Base-by-base conservation (phyloP, 2,797 vertebrate species). In the Pseudochaenichthys georgianus region DNA sequence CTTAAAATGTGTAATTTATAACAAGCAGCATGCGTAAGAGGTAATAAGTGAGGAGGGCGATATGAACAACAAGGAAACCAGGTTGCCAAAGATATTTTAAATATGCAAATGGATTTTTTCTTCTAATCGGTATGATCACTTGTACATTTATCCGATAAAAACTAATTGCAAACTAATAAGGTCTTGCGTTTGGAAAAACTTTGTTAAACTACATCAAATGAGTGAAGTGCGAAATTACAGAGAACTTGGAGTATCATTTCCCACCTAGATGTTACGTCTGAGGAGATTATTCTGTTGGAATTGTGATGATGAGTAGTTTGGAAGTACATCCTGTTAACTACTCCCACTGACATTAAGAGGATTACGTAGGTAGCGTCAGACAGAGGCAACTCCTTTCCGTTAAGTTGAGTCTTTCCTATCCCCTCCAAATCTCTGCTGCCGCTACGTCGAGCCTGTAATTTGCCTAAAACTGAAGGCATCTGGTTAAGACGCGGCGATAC, bases 321-420 rank as follows among this genome's bases (percentile, higher is more conserved):
- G 92, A 95, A 91, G 91, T 91, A 93, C 92, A 94, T 94, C 92
- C 91, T 93, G 91, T 94, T 95, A 93, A 93, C 91, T 88, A 90
- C 93, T 94, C 93, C 88, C 82, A 89, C 89, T 94, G 93, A 95
- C 93, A 94, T 93, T 95, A 95, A 95, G 94, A 94, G 92, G 93
- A 95, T 95, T 95, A 94, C 82, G 88, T 90, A 93, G 93, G 93
- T 93, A 90, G 91, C 82, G 73, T 88, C 90, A 93, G 93, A 94
- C 93, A 89, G 89, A 90, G 87, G 93, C 91, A 91, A 93, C 92
- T 91, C 91, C 92, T 94, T 94, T 94, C 94, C 89, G 89, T 88
- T 83, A 85, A 84, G 83, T 90, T 90, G 90, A 87, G 91, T 89
- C 88, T 91, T 91, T 91, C 89, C 90, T 91, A 89, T 91, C 88